Conservation (phyloP, 2,888 invertebrate genomes). For the Macrostomum cliftonense region DNA sequence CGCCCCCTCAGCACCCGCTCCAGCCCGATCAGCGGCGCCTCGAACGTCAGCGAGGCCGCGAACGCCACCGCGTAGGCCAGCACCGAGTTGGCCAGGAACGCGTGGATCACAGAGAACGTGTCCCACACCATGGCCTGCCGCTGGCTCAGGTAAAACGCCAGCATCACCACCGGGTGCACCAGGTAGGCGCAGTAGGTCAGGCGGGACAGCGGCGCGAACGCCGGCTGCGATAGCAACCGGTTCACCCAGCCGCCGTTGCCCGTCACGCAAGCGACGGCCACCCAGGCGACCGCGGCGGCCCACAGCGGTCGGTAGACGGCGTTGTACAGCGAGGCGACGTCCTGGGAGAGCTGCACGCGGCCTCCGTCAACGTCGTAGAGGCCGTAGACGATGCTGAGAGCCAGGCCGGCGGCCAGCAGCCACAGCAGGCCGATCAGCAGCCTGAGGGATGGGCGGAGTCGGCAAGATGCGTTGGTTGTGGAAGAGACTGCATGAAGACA, state of each 20-base stretch:
- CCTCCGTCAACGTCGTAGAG: slow-evolving; percentile 25
- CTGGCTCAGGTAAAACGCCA: slow-evolving; percentile 14
- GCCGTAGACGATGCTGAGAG: slow-evolving; percentile 26
- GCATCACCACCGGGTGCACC: slow-evolving; percentile 26
- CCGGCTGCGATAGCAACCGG: slow-evolving; percentile 58
- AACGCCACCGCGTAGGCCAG: no score
- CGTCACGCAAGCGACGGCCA: slow-evolving; percentile 41
- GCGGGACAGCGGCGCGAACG: slow-evolving; percentile 66
- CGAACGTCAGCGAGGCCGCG: no score
- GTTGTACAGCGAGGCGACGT: slow-evolving; percentile 31
- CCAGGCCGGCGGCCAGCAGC: slow-evolving; percentile 19
- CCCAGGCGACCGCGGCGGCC: slow-evolving; percentile 41
- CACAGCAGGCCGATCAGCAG: slow-evolving; percentile 19
- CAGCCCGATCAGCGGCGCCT: no score
- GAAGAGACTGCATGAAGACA: no score
- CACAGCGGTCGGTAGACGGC: slow-evolving; percentile 39
- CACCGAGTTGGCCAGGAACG: no score
- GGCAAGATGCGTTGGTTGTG: no score
- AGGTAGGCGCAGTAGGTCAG: slow-evolving; percentile 85
- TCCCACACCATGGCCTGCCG: no score
- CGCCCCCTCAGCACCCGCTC: no score
- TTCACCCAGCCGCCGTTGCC: slow-evolving; percentile 47
- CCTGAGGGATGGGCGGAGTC: slow-evolving; percentile 12
- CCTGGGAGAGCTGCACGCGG: slow-evolving; percentile 14
- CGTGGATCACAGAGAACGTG: no score